Evolutionary conservation across 2,888 invertebrate species (phyloP).

Genomic region (Diplazon laetatorius): DNA sequence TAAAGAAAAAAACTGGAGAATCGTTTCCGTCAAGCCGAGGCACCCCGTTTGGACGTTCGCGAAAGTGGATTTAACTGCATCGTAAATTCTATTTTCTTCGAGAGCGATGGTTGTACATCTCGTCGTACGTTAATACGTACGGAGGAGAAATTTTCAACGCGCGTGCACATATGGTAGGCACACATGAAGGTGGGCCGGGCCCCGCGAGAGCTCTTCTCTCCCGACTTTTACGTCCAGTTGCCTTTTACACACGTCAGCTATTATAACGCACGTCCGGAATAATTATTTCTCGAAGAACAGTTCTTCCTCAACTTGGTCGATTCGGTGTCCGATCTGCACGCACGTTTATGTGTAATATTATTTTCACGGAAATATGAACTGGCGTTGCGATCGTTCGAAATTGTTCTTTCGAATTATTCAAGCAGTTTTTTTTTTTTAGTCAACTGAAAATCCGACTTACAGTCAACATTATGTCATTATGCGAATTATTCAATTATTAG

Average conservation of each 20-base stretch:
- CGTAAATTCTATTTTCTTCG: constrained; percentile 67
- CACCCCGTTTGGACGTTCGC: constrained; percentile 51
- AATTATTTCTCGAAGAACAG: constrained; percentile 38
- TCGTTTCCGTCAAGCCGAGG: constrained; percentile 3
- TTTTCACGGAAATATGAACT: background rate
- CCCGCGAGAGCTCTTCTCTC: constrained; percentile 41
- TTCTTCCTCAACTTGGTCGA: constrained; percentile 40
- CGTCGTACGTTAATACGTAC: constrained; percentile 21
- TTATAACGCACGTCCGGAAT: constrained; percentile 49
- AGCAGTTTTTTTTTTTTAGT: no score
- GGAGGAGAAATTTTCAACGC: constrained; percentile 44
- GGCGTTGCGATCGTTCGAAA: background rate
- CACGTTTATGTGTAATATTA: background rate
- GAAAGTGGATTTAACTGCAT: constrained; percentile 70
- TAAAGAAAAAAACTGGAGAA: background rate
- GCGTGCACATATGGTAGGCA: constrained; percentile 17
- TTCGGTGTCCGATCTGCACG: constrained; percentile 31
- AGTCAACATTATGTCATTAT: no score
- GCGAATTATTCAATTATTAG: no score
- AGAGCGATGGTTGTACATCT: constrained; percentile 8
- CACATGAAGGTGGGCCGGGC: constrained; percentile 18
- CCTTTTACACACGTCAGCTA: constrained; percentile 38
- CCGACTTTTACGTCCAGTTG: constrained; percentile 59
- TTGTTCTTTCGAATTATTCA: no score
- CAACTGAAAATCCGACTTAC: no score